These are phyloP conservation scores for Caranx melampygus DNA, from an alignment of 2,113 vertebrate species.

Conservation along the genomic window DNA sequence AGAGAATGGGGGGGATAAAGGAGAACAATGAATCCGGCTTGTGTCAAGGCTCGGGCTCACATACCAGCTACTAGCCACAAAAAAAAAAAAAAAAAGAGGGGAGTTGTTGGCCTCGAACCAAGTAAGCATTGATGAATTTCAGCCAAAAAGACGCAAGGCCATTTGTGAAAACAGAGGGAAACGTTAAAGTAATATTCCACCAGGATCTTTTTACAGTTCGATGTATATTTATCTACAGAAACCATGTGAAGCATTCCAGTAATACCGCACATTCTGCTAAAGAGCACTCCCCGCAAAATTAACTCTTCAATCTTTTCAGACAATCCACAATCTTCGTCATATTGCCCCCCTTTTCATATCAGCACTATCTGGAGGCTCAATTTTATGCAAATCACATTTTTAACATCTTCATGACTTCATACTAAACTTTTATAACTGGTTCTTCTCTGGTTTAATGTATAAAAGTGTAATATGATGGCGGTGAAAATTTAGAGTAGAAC, in stretches of 20 bases:
- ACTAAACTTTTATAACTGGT: not conserved
- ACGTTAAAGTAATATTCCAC: slow-evolving; percentile 40
- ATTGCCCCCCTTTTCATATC: not conserved
- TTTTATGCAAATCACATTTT: not conserved
- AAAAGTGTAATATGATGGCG: not conserved
- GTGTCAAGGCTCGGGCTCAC: slow-evolving; percentile 44
- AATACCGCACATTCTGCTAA: slow-evolving; percentile 4
- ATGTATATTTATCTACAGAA: slow-evolving; percentile 48
- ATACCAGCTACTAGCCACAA: slow-evolving; percentile 68
- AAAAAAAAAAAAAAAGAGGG: slow-evolving; percentile 48
- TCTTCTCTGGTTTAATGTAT: not conserved
- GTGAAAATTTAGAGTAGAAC: not conserved
- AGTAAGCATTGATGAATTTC: slow-evolving; percentile 40
- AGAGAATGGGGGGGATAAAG: slow-evolving; percentile 19
- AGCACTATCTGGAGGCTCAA: not conserved
- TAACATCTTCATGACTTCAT: not conserved
- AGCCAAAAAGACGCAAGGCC: slow-evolving; percentile 39
- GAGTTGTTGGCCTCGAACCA: slow-evolving; percentile 33
- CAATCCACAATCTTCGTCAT: not conserved
- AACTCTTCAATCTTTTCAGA: not conserved
- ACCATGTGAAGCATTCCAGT: slow-evolving; percentile 32
- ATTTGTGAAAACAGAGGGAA: slow-evolving; percentile 51
- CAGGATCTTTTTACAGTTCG: slow-evolving; percentile 19
- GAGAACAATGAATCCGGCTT: slow-evolving; percentile 33
- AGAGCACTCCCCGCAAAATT: not conserved